Evolutionary conservation across 1,140 invertebrate genomes (phyloP).

Genomic region (Globodera rostochiensis): DNA sequence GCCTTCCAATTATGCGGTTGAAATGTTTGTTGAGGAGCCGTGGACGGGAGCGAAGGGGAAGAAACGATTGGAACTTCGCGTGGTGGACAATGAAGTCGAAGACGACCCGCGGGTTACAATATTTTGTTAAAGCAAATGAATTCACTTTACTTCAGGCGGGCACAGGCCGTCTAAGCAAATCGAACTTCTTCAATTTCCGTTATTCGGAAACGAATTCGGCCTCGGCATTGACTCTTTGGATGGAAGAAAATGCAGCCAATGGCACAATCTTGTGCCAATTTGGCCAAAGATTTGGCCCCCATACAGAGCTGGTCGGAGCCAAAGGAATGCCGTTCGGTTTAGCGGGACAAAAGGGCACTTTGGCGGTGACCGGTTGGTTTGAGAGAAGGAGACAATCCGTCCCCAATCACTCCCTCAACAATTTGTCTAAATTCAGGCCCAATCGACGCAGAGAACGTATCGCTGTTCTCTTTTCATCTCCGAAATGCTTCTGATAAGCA

Average conservation of each 20-base stretch:
- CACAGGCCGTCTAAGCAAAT: neutral
- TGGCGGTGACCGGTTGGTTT: neutral
- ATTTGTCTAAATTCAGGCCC: neutral
- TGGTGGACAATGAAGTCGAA: neutral
- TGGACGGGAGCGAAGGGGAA: neutral
- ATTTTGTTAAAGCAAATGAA: too few species aligned
- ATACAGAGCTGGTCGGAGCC: neutral
- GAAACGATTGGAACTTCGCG: neutral
- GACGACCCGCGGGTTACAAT: too few species aligned
- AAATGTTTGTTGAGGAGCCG: neutral
- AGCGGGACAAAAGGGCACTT: neutral
- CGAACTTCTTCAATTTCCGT: neutral
- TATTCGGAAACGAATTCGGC: neutral
- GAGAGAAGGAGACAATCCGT: neutral
- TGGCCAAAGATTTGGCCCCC: neutral
- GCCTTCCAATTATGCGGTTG: neutral
- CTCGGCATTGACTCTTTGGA: neutral
- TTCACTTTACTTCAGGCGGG: neutral
- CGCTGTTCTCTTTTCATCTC: neutral
- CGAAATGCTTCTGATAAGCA: neutral
- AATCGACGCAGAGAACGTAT: neutral
- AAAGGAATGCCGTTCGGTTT: neutral
- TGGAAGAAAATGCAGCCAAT: neutral
- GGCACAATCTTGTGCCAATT: neutral
- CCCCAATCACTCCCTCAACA: neutral